A percentile compares a stretch with the other conserved stretches of the same genome.
phyloP scores from a whole-genome alignment of 2,797 vertebrate genomes.

The Peromyscus attwateri region DNA sequence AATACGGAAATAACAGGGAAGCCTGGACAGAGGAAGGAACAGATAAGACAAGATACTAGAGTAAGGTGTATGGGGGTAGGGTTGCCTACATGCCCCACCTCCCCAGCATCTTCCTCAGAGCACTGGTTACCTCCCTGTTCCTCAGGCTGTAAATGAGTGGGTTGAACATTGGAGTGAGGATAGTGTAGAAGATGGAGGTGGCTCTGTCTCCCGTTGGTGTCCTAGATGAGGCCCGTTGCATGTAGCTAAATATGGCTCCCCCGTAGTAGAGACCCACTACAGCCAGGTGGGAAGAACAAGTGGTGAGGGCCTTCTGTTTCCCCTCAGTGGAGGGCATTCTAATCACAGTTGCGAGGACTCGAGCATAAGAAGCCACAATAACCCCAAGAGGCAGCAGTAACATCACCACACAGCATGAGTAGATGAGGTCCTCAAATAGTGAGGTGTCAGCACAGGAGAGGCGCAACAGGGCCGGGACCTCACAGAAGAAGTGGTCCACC shows the following conservation, averaged over 20 bases:
- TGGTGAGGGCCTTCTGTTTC: slow-evolving; percentile 54
- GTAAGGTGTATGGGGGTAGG: too few species aligned
- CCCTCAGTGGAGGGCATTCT: slow-evolving; percentile 51
- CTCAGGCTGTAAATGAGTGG: slow-evolving; percentile 62
- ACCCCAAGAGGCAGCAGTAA: slow-evolving; percentile 49
- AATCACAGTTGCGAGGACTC: background rate
- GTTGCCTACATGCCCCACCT: background rate
- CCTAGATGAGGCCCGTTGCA: slow-evolving; percentile 13
- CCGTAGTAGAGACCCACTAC: slow-evolving; percentile 42
- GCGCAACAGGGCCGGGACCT: slow-evolving; percentile 68
- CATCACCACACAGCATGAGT: slow-evolving; percentile 57
- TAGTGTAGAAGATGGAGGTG: slow-evolving; percentile 65
- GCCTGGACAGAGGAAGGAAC: background rate
- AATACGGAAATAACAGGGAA: background rate
- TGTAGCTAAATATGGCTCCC: slow-evolving; percentile 42
- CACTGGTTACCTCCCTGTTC: slow-evolving; percentile 57
- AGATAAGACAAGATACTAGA: background rate
- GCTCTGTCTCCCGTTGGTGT: background rate
- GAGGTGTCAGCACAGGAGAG: slow-evolving; percentile 63
- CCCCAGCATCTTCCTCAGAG: slow-evolving; percentile 27
- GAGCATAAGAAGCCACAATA: slow-evolving; percentile 43
- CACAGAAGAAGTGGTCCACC: slow-evolving; percentile 78
- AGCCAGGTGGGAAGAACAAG: slow-evolving; percentile 44
- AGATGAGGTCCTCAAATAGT: slow-evolving; percentile 52
- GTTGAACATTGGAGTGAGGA: slow-evolving; percentile 49